phyloP scores from a whole-genome alignment of 1,140 invertebrate species.

The Mylabris phalerata region DNA sequence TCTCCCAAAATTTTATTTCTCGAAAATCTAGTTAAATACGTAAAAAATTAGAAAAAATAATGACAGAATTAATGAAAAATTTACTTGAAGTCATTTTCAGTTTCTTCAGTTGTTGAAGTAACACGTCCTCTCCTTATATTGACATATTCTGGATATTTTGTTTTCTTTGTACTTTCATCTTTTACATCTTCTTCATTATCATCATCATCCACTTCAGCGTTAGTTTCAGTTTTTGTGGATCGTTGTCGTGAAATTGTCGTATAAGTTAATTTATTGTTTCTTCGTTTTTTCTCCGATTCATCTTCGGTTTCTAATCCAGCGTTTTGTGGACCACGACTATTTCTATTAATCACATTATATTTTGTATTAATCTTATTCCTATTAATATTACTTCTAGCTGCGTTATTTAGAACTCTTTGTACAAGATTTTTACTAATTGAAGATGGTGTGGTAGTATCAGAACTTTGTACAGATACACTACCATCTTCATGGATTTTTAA shows the following conservation, averaged over 20 bases:
- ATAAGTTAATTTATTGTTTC: constrained; percentile 56
- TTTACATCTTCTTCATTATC: constrained; percentile 26
- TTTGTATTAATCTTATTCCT: constrained; percentile 16
- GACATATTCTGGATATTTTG: constrained; percentile 47
- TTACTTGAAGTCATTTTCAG: constrained; percentile 6
- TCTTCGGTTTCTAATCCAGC: constrained; percentile 50
- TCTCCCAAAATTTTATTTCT: constrained; percentile 33
- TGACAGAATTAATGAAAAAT: neutral
- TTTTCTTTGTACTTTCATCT: constrained; percentile 12
- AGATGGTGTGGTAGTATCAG: constrained; percentile 46
- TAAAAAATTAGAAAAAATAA: constrained; percentile 10
- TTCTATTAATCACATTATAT: constrained; percentile 44
- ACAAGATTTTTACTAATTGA: constrained; percentile 66
- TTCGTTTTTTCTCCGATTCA: constrained; percentile 39
- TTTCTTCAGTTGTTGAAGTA: constrained; percentile 41
- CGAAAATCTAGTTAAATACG: neutral
- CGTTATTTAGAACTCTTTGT: constrained; percentile 55
- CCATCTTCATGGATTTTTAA: constrained; percentile 52
- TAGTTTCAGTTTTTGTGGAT: constrained; percentile 18
- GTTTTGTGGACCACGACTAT: constrained; percentile 65
- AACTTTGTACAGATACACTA: constrained; percentile 30
- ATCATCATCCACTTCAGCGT: constrained; percentile 32
- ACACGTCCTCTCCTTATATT: constrained; percentile 57
- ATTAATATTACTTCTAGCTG: constrained; percentile 21
- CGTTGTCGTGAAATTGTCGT: constrained; percentile 44